Conservation (phyloP, 2,113 vertebrate genomes). For the Zosterops lateralis region DNA sequence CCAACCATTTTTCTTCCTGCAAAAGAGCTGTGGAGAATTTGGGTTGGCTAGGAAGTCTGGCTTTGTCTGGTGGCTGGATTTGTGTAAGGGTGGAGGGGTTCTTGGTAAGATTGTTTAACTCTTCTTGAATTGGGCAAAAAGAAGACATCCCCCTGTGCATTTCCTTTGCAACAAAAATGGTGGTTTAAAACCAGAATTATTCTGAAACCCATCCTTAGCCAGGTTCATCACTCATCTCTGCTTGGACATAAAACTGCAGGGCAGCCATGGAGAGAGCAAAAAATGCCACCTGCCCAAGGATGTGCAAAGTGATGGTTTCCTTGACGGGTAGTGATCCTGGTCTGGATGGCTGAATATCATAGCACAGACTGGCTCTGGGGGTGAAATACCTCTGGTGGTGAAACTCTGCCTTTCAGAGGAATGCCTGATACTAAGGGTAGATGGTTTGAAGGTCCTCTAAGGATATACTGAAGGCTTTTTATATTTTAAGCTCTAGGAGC, state of each 20-base stretch:
- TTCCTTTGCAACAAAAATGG: neutral
- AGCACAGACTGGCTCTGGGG: neutral
- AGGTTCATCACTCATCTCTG: neutral
- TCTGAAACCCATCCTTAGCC: neutral
- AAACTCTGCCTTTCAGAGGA: neutral
- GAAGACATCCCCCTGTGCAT: neutral
- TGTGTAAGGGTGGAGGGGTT: neutral
- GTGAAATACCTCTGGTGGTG: neutral
- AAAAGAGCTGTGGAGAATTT: neutral
- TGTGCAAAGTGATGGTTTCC: neutral
- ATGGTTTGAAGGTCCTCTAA: neutral
- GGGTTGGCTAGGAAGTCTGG: neutral
- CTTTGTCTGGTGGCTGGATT: neutral
- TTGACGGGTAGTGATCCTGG: neutral
- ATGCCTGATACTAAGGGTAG: neutral
- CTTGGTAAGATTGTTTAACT: neutral
- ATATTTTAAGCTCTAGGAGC: neutral
- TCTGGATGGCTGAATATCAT: fast-evolving
- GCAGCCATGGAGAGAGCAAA: neutral
- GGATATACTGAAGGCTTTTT: neutral
- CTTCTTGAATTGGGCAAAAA: neutral
- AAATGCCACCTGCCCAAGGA: neutral
- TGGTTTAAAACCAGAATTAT: neutral
- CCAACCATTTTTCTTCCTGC: neutral
- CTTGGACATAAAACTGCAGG: neutral